Percentiles rank a stretch among this genome's conserved stretches.
These are phyloP conservation scores for human DNA, from an alignment of 2,113 vertebrate species.

Conservation along the genomic window DNA sequence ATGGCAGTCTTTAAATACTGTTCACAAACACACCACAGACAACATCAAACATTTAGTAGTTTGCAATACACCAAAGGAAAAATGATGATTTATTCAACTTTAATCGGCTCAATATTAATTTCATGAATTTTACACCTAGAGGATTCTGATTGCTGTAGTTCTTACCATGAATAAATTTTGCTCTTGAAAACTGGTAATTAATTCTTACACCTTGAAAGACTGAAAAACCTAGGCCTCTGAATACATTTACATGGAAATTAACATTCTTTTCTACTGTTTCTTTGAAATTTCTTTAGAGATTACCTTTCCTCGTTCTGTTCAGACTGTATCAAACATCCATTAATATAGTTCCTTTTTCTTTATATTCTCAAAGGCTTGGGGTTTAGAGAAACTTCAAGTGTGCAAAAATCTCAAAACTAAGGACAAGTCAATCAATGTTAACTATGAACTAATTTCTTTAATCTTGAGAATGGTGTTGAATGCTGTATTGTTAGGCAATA, in stretches of 20 bases:
- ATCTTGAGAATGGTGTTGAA: constrained; percentile 38
- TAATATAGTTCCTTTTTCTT: constrained; percentile 75
- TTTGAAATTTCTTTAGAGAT: constrained; percentile 86
- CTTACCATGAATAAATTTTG: constrained; percentile 83
- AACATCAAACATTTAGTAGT: constrained; percentile 71
- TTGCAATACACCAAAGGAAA: constrained; percentile 69
- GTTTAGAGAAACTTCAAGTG: constrained; percentile 39
- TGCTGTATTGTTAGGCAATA: constrained; percentile 32
- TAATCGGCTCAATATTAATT: constrained; percentile 79
- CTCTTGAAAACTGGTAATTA: constrained; percentile 86
- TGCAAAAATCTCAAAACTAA: constrained; percentile 70
- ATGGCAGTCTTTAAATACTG: background rate
- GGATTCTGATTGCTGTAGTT: constrained; percentile 70
- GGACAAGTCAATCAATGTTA: constrained; percentile 62
- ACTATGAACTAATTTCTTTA: constrained; percentile 59
- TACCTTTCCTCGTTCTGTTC: constrained; percentile 68
- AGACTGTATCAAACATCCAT: constrained; percentile 73
- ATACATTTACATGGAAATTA: constrained; percentile 85
- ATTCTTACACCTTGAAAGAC: constrained; percentile 84
- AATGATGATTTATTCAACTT: constrained; percentile 73
- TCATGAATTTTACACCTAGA: constrained; percentile 82
- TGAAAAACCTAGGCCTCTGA: constrained; percentile 81
- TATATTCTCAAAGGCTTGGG: constrained; percentile 51
- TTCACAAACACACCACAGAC: constrained; percentile 55
- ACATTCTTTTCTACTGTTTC: constrained; percentile 81